These are phyloP conservation scores for Stichopus chloronotus DNA, from an alignment of 35 echinoderm and acorn worm genomes.

Conservation along the genomic window DNA sequence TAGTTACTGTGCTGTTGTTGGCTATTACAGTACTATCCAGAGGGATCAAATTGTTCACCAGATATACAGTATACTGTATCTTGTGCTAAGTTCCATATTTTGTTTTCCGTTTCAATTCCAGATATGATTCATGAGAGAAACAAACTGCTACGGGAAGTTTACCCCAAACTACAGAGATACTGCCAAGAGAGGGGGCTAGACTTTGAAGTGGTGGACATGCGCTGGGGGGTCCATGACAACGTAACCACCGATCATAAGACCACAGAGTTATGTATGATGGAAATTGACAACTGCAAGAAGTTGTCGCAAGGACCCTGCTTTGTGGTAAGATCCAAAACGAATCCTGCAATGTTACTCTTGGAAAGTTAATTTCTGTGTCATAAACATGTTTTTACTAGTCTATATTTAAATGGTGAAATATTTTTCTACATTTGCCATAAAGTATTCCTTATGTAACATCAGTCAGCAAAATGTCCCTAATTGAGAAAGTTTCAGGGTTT, in stretches of 20 bases:
- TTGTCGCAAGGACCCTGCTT: slow-evolving; percentile 81
- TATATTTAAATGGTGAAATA: no score
- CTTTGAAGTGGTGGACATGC: slow-evolving; percentile 90
- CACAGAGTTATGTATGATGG: slow-evolving; percentile 71
- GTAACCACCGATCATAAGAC: slow-evolving; percentile 84
- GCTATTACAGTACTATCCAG: no score
- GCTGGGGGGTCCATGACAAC: slow-evolving; percentile 83
- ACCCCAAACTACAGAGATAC: slow-evolving; percentile 69
- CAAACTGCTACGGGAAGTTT: slow-evolving; percentile 71
- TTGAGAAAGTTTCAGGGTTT: no score
- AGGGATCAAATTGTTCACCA: no score
- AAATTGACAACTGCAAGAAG: slow-evolving; percentile 80
- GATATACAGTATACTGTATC: no score
- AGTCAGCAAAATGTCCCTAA: no score
- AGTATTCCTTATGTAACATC: no score
- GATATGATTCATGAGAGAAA: slow-evolving; percentile 83
- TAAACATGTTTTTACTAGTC: neutral
- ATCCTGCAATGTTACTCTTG: neutral
- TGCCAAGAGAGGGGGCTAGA: slow-evolving; percentile 77
- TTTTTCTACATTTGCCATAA: no score
- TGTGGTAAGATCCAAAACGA: slow-evolving; percentile 70
- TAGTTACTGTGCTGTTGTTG: no score
- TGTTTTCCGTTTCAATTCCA: slow-evolving; percentile 6
- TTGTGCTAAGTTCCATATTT: neutral
- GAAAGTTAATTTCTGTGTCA: neutral